A percentile compares a stretch with the other conserved stretches of the same genome.
These are phyloP conservation scores for Lasiurus borealis DNA, from an alignment of 2,113 vertebrate genomes.

Conservation along the genomic window DNA sequence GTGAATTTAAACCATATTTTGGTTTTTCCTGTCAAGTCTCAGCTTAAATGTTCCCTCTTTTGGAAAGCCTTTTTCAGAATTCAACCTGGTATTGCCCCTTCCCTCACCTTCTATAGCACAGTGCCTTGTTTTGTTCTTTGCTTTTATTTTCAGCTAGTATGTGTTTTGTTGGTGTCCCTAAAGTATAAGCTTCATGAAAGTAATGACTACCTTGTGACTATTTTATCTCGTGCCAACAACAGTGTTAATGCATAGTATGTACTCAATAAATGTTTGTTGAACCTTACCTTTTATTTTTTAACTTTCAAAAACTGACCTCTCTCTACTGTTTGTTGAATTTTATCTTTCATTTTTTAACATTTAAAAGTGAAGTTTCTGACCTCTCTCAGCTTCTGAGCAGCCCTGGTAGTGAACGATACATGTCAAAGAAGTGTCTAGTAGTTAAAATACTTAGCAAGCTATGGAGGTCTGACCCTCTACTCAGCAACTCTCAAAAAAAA, in stretches of 20 bases:
- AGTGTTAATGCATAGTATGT: constrained; percentile 11
- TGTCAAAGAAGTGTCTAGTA: background rate
- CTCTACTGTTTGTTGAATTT: background rate
- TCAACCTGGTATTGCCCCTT: background rate
- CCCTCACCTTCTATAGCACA: background rate
- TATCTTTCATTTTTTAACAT: background rate
- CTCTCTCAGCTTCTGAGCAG: background rate
- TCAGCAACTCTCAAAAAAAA: background rate
- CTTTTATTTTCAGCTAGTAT: background rate
- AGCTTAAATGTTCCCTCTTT: background rate
- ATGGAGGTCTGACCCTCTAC: background rate
- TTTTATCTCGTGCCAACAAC: background rate
- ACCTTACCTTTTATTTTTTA: background rate
- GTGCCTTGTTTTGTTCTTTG: background rate
- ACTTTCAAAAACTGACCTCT: background rate
- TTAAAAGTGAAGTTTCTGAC: constrained; percentile 3
- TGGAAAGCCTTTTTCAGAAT: background rate
- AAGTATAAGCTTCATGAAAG: background rate
- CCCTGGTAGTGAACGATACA: background rate
- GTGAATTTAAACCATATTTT: constrained; percentile 57
- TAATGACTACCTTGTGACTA: background rate
- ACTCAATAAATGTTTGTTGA: constrained; percentile 61
- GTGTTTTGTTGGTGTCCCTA: background rate
- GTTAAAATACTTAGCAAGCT: background rate
- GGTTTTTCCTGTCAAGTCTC: constrained; percentile 29